Percentiles rank a stretch among this genome's conserved stretches.
phyloP scores from a whole-genome alignment of 2,797 vertebrate genomes.

The Argentina silus region DNA sequence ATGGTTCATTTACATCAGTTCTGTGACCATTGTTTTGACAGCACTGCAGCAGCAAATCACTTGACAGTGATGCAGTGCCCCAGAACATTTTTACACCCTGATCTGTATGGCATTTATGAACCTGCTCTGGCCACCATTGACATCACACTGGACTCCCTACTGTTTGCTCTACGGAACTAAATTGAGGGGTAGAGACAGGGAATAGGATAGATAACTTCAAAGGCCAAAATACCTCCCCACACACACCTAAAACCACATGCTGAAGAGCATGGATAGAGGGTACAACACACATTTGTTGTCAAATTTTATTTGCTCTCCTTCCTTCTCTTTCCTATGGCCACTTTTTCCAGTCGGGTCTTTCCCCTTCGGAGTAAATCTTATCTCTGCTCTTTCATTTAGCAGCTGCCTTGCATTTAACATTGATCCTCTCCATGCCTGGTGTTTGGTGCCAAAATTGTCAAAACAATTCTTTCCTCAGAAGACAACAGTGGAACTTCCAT shows the following conservation, averaged over 20 bases:
- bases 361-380: slow-evolving; percentile 30
- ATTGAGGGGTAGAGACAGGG: background rate
- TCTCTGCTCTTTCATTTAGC: slow-evolving; percentile 26
- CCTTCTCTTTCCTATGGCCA: background rate
- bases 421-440: slow-evolving; percentile 32
- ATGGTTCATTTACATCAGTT: too few relatives aligned
- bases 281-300: background rate
- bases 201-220: background rate
- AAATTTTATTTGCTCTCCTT: background rate
- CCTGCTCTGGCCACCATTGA: background rate
- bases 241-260: background rate
- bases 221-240: background rate
- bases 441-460: slow-evolving; percentile 39
- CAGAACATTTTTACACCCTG: too few relatives aligned
- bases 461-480: slow-evolving; percentile 36
- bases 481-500: slow-evolving; percentile 29
- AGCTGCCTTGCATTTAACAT: slow-evolving; percentile 47
- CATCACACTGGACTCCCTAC: background rate
- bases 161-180: background rate
- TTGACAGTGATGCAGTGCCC: too few relatives aligned
- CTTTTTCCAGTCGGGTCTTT: background rate
- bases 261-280: background rate
- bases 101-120: background rate
- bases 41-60: too few relatives aligned
- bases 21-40: too few relatives aligned